Conservation (phyloP, 2,888 invertebrate species). For the Dastarcus helophoroides region DNA sequence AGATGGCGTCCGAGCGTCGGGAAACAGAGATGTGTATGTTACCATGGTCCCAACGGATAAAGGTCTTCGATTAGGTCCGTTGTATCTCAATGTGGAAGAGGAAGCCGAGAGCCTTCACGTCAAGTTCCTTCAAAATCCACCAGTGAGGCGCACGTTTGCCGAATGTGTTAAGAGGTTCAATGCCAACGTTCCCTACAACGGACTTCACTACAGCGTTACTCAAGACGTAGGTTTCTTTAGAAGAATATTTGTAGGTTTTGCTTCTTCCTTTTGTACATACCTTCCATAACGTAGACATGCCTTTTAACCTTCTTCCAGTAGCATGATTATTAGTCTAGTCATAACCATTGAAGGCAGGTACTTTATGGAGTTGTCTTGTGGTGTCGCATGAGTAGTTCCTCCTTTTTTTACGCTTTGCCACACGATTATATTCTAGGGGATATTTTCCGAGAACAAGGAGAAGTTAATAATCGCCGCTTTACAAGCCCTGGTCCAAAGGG, state of each 20-base stretch:
- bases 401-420: too few relatives aligned
- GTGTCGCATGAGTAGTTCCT: too few relatives aligned
- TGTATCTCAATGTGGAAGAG: conserved; percentile 85
- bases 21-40: conserved; percentile 93
- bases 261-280: too few relatives aligned
- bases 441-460: conserved; percentile 97
- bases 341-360: too few relatives aligned
- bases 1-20: conserved; percentile 93
- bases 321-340: too few relatives aligned
- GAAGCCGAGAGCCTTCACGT: conserved; percentile 90
- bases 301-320: too few relatives aligned
- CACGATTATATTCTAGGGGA: conserved; percentile 76
- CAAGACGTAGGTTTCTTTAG: conserved; percentile 90
- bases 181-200: conserved; percentile 95
- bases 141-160: conserved; percentile 51
- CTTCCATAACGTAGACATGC: too few relatives aligned
- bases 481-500: conserved; percentile 68
- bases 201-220: conserved; percentile 88
- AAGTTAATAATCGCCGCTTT: conserved; percentile 89
- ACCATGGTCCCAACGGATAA: conserved; percentile 74
- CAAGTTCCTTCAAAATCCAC: conserved; percentile 59
- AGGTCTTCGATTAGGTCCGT: conserved; percentile 80
- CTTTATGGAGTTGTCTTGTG: too few relatives aligned
- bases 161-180: conserved; percentile 92
- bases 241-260: too few relatives aligned